Evolutionary conservation across 2,888 invertebrate genomes (phyloP), one percentile per base, ranked within the genome.

Genomic region (Odontocolon sp.): DNA sequence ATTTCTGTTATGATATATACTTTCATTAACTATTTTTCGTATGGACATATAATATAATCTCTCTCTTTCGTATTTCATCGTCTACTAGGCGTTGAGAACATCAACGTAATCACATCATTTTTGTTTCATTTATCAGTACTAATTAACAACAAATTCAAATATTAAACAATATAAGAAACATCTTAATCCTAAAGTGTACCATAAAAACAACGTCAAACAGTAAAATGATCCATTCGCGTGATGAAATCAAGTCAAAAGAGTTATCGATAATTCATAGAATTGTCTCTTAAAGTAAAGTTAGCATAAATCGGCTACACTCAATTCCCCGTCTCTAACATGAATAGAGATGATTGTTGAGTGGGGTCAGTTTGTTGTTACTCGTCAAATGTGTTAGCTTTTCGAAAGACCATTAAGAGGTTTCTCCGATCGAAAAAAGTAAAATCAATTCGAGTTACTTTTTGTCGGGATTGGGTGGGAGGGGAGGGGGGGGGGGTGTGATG

Each of bases 211-310:
- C 31, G 82, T 84, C 82, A 85, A 86, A 86, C 84, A 86, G 86
- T 84, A 87, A 85, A 80, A 88, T 87, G 87, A 88, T 88, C 81
- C 87, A 87, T 87, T 70, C 64, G 64, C 80, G 77, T 80, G 86
- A 88, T 87, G 88, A 87, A 88, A 89, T 89, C 88, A 88, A 89
- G 87, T 88, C 87, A 87, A 85, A 77, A 79, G 74, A 80, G 81
- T 59, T 75, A 81, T 79, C 54, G 73, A 85, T 81, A 82, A 85
- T 83, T 82, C 77, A 81, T 79, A 83, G 79, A 72, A 81, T 83
- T 76, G 79, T 82, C 80, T 77, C 79, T 83, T 74, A 81, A 81
- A 82, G 72, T 82, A 84, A 80, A 57, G 74, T 80, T 80, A 80
- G 76, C 78, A 71, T 82, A 78, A 81, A 73, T 81, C 82, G 78